Base-by-base conservation (phyloP, 2,797 vertebrate genomes). In the Chrysolophus pictus region DNA sequence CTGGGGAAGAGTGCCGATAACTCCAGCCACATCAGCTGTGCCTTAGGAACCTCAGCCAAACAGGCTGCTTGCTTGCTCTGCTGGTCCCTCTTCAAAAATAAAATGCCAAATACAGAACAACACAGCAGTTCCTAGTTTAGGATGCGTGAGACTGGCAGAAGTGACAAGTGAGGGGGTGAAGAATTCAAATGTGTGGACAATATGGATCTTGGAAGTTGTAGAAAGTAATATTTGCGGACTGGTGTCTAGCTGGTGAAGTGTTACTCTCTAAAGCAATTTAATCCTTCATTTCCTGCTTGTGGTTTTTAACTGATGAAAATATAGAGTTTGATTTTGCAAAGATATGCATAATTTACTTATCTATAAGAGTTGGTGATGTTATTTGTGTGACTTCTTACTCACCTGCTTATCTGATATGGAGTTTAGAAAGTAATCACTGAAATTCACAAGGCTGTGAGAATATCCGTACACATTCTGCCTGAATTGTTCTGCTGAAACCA, bases 101-200 rank as follows among this genome's bases (percentile, higher is more conserved):
- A 84, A 86, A 58, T 6, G 58, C 51, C 76, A 35, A 60, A 62
- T 64, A 15, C 18, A 75, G 63, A 86, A 31, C 55, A 58, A 44
- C 44, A 49, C 86, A 83, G 49, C 35, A 41, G 4, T 49, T 69
- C 58, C 59, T 76, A 70, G n/a, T 67, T 75, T 89, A 70, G 51
- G 47, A 78, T 11, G 51, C 26, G 63, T 3, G n/a, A 80, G 79
- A 62, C 72, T 58, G 53, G 62, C 8, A 6, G 73, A 77, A 90
- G 28, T 0, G 0, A 67, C 39, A 39, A 37, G 51, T 22, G 37
- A 56, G 24, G 14, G 44, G 47, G 10, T 0, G 1, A 84, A 65
- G 69, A 74, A 35, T 75, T 84, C 62, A 86, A 78, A 49, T 67
- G 63, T 44, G 41, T 55, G 76, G 78, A 55, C 70, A 16, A 26